These are phyloP conservation scores for Capitella teleta DNA, from an alignment of 1,140 invertebrate species.

Conservation along the genomic window DNA sequence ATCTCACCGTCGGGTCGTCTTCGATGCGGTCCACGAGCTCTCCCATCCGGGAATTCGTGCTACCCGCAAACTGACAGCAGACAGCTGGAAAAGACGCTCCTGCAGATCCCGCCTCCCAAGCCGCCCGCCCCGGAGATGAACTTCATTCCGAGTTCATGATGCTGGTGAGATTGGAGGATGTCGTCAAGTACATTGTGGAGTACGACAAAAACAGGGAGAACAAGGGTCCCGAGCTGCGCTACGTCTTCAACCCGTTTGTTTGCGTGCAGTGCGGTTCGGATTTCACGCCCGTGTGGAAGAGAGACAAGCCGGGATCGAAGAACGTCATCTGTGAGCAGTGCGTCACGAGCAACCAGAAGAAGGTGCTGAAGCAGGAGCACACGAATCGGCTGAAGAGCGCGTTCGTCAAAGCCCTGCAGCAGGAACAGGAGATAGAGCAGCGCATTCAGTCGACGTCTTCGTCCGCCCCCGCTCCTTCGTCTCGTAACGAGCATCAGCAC, in stretches of 20 bases:
- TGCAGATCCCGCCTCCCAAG: conserved; percentile 94
- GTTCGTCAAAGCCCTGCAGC: conserved; percentile 92
- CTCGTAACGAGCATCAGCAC: too few species aligned
- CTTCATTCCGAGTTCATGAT: conserved; percentile 97
- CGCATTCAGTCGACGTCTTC: conserved; percentile 46
- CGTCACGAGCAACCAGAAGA: conserved; percentile 96
- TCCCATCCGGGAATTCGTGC: too few species aligned
- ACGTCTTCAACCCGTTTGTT: conserved; percentile 58
- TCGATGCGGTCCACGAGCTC: too few species aligned
- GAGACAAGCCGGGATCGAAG: conserved; percentile 61
- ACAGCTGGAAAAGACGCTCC: conserved; percentile 89
- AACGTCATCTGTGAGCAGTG: conserved; percentile 93
- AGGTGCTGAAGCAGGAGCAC: conserved; percentile 91
- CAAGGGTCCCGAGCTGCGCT: conserved; percentile 33
- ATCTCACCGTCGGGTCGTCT: too few species aligned
- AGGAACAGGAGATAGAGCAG: conserved; percentile 96
- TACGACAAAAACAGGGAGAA: conserved; percentile 32
- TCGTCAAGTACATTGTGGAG: conserved; percentile 83
- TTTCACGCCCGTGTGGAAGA: conserved; percentile 98
- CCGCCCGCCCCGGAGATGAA: conserved; percentile 97
- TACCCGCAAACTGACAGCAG: too few species aligned
- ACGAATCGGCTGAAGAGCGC: conserved; percentile 93
- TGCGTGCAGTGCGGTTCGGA: conserved; percentile 96
- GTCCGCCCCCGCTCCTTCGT: not conserved
- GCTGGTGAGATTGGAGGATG: conserved; percentile 87